Base-by-base conservation (phyloP, 2,797 vertebrate species). In the Setipinna tenuifilis region DNA sequence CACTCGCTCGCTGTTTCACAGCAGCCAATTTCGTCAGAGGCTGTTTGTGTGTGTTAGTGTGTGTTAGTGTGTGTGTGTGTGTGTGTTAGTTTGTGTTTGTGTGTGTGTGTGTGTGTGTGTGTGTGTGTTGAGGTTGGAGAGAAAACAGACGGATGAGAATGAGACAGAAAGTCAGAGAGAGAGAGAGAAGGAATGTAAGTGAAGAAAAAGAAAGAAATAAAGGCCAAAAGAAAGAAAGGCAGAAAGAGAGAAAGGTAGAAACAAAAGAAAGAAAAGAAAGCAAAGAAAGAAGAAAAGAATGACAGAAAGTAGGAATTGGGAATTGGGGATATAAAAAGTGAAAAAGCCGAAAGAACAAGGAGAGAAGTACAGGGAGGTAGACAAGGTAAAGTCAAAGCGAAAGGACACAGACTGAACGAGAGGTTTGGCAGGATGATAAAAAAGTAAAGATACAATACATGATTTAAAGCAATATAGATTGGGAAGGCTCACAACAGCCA, bases 121-220 rank as follows among this genome's bases (percentile, higher is more conserved):
- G n/a, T 23, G n/a, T 48, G 46, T 48, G 46, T 12, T 21, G 4
- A 21, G 6, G 19, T 61, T 19, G 1, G 25, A 21, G 17, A 35
- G 25, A 21, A 90, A 83, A 21, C 48, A 57, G 65, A 25, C 48
- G 89, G 65, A 87, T 89, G 89, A 89, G 88, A 87, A 89, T 89
- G 82, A 88, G 83, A 71, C 83, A 83, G 86, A 86, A 2, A 85
- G 1, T 7, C 0, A 80, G 19, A 82, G 35, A 50, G 83, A 19
- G n/a, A 58, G 25, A 1, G 11, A 23, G 28, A 19, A 28, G 31
- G 1, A 10, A n/a, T n/a, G n/a, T n/a, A n/a, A n/a, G 35, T 41
- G 35, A 41, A 54, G 83, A 21, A 9, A n/a, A n/a, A n/a, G n/a
- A n/a, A n/a, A n/a, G n/a, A n/a, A n/a, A n/a, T n/a, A n/a, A n/a